These are phyloP conservation scores for Pseudois nayaur DNA, from an alignment of 2,113 vertebrate genomes.

Conservation along the genomic window DNA sequence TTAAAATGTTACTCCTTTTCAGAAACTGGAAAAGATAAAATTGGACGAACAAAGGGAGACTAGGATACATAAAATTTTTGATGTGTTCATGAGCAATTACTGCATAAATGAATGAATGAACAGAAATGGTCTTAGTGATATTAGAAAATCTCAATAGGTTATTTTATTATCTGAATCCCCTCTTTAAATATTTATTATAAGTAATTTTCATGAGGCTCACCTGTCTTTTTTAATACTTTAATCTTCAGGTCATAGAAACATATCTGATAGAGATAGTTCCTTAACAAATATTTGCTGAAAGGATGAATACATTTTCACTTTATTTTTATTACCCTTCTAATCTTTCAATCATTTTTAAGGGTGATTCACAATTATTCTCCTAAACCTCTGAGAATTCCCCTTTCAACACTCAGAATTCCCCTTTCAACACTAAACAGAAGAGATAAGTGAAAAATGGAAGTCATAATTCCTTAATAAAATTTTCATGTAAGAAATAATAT, in stretches of 20 bases:
- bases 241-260: background rate
- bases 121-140: background rate
- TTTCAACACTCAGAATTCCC: constrained; percentile 20
- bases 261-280: background rate
- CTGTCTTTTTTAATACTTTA: constrained; percentile 2
- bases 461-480: constrained; percentile 16
- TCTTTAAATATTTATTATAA: constrained; percentile 21
- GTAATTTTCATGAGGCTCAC: background rate
- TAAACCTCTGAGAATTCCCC: constrained; percentile 7
- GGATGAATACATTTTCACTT: constrained; percentile 10
- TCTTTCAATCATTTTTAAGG: constrained; percentile 26
- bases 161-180: background rate
- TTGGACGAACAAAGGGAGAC: background rate
- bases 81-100: background rate
- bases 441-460: background rate
- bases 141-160: background rate
- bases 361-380: constrained; percentile 23
- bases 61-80: background rate
- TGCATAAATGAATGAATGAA: background rate
- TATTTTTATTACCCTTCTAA: constrained; percentile 11
- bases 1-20: background rate
- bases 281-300: constrained; percentile 32
- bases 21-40: background rate
- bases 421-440: background rate
- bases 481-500: constrained; percentile 1